These are phyloP conservation scores for Microcebus griseorufus DNA, from an alignment of 2,113 vertebrate genomes.

Conservation along the genomic window DNA sequence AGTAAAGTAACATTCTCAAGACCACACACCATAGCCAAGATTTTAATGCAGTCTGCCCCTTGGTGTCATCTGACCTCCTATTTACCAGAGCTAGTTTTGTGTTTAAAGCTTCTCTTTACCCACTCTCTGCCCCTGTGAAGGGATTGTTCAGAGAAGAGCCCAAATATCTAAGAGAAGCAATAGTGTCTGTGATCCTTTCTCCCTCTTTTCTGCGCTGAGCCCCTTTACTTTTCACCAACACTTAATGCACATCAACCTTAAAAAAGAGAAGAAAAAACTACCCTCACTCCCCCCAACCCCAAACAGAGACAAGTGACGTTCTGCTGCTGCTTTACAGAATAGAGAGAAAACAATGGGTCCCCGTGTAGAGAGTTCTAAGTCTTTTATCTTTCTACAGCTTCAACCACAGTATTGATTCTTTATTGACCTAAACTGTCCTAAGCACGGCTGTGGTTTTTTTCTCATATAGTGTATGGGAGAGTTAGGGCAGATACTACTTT, in stretches of 20 bases:
- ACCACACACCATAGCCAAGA: neutral
- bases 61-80: neutral
- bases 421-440: slow-evolving; percentile 97
- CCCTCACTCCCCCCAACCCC: neutral
- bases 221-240: slow-evolving; percentile 79
- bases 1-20: neutral
- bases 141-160: neutral
- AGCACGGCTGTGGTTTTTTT: slow-evolving; percentile 90
- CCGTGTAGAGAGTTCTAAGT: slow-evolving; percentile 90
- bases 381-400: slow-evolving; percentile 95
- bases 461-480: slow-evolving; percentile 89
- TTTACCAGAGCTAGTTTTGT: neutral
- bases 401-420: slow-evolving; percentile 97
- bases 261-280: slow-evolving; percentile 52
- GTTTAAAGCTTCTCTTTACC: neutral
- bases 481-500: slow-evolving; percentile 91
- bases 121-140: neutral
- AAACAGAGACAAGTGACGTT: slow-evolving; percentile 65
- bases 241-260: slow-evolving; percentile 79
- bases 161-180: neutral
- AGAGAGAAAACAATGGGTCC: slow-evolving; percentile 88
- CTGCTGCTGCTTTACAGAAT: slow-evolving; percentile 86
- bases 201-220: neutral
- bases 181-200: neutral
- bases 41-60: neutral